Evolutionary conservation across 2,113 vertebrate species (phyloP).

Genomic region (Leptosomus discolor): DNA sequence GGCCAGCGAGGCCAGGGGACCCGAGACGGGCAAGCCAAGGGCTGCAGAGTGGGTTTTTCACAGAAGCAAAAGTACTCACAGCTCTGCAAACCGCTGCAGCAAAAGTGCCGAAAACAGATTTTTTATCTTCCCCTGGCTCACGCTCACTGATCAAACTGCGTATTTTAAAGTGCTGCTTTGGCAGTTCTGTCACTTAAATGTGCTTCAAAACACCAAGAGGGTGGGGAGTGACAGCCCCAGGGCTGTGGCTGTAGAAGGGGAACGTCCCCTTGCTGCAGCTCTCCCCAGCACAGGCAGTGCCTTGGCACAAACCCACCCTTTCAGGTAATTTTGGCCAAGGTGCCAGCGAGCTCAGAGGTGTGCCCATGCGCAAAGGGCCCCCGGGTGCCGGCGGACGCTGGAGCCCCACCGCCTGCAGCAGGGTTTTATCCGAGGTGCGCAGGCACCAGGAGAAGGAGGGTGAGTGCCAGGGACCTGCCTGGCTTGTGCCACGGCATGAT

Average conservation of each 20-base stretch:
- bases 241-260: neutral
- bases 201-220: fast-evolving
- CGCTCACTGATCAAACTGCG: neutral
- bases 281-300: neutral
- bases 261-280: neutral
- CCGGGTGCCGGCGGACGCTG: neutral
- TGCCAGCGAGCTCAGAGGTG: neutral
- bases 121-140: neutral
- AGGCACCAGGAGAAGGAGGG: neutral
- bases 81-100: neutral
- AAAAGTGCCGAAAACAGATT: fast-evolving
- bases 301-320: neutral
- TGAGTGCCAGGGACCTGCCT: fast-evolving
- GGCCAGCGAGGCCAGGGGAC: neutral
- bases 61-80: no score
- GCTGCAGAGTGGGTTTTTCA: neutral
- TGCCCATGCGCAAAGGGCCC: neutral
- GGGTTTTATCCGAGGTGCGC: neutral
- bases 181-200: neutral
- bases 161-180: neutral
- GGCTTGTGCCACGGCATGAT: fast-evolving
- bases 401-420: neutral
- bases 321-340: neutral
- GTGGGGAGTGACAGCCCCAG: no score
- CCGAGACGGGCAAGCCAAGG: fast-evolving